A percentile compares a stretch with the other conserved stretches of the same genome.
These are phyloP conservation scores for Petrocephalus sullivani DNA, from an alignment of 2,797 vertebrate species.

Conservation along the genomic window DNA sequence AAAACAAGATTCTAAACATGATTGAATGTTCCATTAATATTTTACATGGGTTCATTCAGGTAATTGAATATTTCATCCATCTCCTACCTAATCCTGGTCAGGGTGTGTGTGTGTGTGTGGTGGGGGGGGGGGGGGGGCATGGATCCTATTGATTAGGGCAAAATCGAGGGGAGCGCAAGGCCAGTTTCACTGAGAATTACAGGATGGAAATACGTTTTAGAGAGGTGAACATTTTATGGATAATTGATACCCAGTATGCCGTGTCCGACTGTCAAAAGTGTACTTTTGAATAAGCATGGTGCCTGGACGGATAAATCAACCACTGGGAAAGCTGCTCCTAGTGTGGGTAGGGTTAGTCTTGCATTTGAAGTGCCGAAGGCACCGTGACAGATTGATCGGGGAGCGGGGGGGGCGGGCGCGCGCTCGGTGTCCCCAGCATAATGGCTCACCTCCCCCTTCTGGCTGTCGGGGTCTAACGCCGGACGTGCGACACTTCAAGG, in stretches of 20 bases:
- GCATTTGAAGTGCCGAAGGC: neutral
- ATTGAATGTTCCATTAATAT: neutral
- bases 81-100: neutral
- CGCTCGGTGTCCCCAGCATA: neutral
- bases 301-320: neutral
- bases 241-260: neutral
- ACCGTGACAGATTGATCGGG: neutral
- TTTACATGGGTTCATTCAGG: neutral
- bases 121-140: no score
- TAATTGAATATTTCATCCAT: neutral
- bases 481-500: neutral
- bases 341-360: neutral
- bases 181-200: neutral
- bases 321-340: neutral
- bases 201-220: neutral
- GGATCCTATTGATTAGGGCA: no score
- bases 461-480: neutral
- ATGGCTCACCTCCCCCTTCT: neutral
- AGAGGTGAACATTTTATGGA: neutral
- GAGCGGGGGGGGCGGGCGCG: neutral
- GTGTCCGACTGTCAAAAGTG: neutral
- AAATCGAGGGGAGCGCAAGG: neutral
- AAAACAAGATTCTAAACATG: neutral
- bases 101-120: no score
- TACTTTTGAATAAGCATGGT: neutral